These are phyloP conservation scores for Silvanus unidentatus DNA, from an alignment of 2,888 invertebrate genomes.

Conservation along the genomic window DNA sequence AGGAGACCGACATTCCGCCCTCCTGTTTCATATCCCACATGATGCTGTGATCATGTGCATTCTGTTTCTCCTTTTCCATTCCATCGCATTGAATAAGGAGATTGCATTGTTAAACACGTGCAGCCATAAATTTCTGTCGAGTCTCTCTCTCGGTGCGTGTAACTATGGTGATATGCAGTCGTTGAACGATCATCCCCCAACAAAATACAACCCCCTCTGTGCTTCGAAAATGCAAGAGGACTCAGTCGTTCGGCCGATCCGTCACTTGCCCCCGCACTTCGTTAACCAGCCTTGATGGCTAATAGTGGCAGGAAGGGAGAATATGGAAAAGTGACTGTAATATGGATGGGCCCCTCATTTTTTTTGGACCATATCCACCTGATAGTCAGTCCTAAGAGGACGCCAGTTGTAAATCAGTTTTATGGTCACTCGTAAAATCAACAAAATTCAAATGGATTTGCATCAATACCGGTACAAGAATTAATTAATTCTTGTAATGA, in stretches of 20 bases:
- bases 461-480: too few species aligned
- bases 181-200: slow-evolving; percentile 1
- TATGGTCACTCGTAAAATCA: too few species aligned
- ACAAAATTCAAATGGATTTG: too few species aligned
- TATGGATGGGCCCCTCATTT: too few species aligned
- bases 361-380: too few species aligned
- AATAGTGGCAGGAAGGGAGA: too few species aligned
- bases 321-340: too few species aligned
- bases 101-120: not conserved
- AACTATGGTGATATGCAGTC: slow-evolving; percentile 37
- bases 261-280: not conserved
- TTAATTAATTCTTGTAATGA: too few species aligned
- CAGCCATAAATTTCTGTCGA: not conserved
- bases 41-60: not conserved
- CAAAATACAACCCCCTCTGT: not conserved
- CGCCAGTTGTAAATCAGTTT: too few species aligned
- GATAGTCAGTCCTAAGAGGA: too few species aligned
- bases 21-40: slow-evolving; percentile 16
- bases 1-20: slow-evolving; percentile 17
- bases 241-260: too few species aligned
- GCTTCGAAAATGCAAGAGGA: slow-evolving; percentile 9
- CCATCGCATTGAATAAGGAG: not conserved
- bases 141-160: slow-evolving; percentile 18
- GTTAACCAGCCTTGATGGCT: too few species aligned
- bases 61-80: not conserved